These are phyloP conservation scores for Chlorocebus sabaeus DNA, from an alignment of 2,113 vertebrate genomes.

Conservation along the genomic window DNA sequence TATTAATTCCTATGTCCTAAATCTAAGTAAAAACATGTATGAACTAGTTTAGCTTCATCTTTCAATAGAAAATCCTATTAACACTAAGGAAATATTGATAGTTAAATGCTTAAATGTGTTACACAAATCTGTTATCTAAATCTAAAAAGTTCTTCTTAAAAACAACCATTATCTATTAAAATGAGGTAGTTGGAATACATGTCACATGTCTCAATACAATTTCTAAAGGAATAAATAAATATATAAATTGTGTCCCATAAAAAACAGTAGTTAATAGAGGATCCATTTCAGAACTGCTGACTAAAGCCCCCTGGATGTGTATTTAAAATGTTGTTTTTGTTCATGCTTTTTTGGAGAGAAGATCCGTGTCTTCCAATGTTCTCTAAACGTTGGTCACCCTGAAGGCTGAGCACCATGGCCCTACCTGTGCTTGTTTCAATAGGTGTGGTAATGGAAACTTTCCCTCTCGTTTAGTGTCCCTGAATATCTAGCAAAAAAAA, in stretches of 20 bases:
- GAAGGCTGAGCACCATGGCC: neutral
- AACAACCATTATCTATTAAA: neutral
- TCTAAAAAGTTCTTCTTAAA: neutral
- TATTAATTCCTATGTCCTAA: neutral
- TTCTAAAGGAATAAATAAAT: neutral
- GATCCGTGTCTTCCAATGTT: neutral
- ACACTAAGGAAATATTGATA: neutral
- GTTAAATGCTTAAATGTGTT: neutral
- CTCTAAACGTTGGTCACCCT: neutral
- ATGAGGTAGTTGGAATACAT: neutral
- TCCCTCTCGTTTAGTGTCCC: neutral
- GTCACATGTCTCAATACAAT: neutral
- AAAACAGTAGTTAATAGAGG: neutral
- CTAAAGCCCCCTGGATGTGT: neutral
- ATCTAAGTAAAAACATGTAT: neutral
- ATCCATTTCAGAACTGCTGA: neutral
- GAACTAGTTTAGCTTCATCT: neutral
- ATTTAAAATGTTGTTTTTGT: neutral
- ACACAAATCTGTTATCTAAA: neutral
- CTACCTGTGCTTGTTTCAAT: neutral
- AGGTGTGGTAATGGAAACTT: fast-evolving
- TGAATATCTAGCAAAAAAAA: neutral
- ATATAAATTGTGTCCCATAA: neutral
- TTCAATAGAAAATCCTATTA: neutral
- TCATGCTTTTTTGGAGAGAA: neutral